phyloP scores from a whole-genome alignment of 2,797 vertebrate genomes.

The Pristis pectinata region DNA sequence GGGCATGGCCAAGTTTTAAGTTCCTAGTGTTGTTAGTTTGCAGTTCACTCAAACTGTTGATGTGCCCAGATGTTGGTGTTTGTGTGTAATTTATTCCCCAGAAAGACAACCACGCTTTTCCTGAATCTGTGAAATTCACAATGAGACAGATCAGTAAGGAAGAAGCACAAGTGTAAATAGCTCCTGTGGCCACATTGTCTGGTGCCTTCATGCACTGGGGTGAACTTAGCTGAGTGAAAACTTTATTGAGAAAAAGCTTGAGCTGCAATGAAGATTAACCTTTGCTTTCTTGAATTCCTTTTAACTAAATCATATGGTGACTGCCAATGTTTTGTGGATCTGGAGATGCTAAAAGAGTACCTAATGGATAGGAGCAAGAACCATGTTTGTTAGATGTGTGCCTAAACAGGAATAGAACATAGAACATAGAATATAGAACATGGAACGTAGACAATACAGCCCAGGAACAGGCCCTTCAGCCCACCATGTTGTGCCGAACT shows the following conservation, averaged over 20 bases:
- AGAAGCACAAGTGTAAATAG: background rate
- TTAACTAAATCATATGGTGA: background rate
- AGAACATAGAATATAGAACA: no score
- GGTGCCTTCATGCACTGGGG: background rate
- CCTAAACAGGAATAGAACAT: no score
- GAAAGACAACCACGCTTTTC: background rate
- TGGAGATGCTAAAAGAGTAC: background rate
- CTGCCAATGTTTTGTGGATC: background rate
- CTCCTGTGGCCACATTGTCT: background rate
- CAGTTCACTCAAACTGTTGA: background rate
- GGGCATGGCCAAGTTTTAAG: background rate
- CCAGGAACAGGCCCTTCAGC: no score
- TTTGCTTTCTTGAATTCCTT: background rate
- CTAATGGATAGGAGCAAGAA: background rate
- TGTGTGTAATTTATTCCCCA: background rate
- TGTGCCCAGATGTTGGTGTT: background rate
- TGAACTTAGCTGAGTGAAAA: background rate
- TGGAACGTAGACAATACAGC: no score
- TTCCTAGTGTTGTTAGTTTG: background rate
- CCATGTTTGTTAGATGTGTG: no score
- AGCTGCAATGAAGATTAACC: background rate
- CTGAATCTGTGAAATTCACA: background rate
- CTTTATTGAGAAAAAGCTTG: background rate
- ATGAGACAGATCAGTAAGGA: background rate
- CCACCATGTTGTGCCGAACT: no score